Evolutionary conservation across 2,113 vertebrate genomes (phyloP), one percentile per base, ranked within the genome.

Genomic region (Columbina picui): DNA sequence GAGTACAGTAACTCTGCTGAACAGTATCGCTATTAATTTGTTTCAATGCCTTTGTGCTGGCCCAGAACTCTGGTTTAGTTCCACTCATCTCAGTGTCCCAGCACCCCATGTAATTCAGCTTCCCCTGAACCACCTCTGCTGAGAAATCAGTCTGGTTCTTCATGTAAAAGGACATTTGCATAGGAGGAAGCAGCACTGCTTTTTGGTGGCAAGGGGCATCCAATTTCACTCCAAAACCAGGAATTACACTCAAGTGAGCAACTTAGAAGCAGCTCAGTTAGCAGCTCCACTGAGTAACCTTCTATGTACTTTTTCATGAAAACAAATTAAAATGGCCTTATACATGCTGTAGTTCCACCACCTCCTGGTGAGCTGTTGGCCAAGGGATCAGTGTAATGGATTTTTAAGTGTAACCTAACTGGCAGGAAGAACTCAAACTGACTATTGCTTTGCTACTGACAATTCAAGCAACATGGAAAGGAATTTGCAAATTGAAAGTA

Each of bases 101-200:
- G 95, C 49, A 83, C 70, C 68, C 60, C 77, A 93, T 2, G 2
- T 47, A 91, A 67, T 81, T 69, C 71, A 82, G 53, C 36, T 68
- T 94, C 53, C 82, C 75, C 82, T 88, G 78, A 88, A 90, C 9
- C 61, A 49, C 65, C 69, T 75, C 87, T 41, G 81, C 73, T 8
- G 38, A 56, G 10, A 8, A 61, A 30, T 30, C 90, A 85, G 75
- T 36, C 53, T 6, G 7, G 43, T 45, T 45, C 22, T 43, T n/a
- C 1, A 0, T 30, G 79, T 71, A 52, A 50, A 87, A 83, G 49
- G 64, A 55, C 22, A 76, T 59, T 80, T 73, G 79, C 94, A 93
- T 34, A 94, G 55, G 20, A 94, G 88, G 94, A 97, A 97, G 50
- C 85, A 94, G 90, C 87, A 82, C 56, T 75, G 82, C 65, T 20